Conservation (phyloP, 2,113 vertebrate species). For the Onychorhynchus coronatus region DNA sequence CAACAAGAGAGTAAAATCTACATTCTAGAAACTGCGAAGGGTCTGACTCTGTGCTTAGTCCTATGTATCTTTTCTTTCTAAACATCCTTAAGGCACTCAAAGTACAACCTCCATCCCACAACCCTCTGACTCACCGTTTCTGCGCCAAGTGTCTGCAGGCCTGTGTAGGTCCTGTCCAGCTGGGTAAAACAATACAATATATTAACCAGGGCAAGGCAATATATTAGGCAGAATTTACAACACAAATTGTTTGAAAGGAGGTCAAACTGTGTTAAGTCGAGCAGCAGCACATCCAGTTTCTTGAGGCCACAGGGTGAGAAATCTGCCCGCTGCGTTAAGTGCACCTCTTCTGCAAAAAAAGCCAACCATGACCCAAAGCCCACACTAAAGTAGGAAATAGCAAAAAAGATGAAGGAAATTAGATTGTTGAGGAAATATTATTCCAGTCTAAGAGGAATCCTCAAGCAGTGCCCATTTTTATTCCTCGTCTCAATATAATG, state of each 20-base stretch:
- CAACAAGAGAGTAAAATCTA: background rate
- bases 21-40: background rate
- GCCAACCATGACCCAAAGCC: background rate
- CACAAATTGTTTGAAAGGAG: background rate
- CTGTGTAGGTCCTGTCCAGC: constrained; percentile 98
- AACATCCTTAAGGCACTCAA: background rate
- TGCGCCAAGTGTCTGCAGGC: constrained; percentile 94
- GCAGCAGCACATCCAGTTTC: background rate
- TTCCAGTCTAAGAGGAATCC: background rate
- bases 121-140: constrained; percentile 85
- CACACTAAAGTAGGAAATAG: background rate
- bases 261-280: background rate
- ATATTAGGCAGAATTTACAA: background rate
- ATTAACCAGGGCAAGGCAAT: background rate
- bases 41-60: background rate
- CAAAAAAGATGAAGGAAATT: background rate
- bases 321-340: background rate
- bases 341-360: background rate
- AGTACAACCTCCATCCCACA: background rate
- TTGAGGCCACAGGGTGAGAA: background rate
- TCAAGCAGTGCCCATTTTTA: background rate
- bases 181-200: constrained; percentile 54
- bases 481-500: background rate
- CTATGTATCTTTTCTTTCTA: background rate
- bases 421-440: background rate